These are phyloP conservation scores for Archips crataeganus DNA, from an alignment of 2,888 invertebrate genomes.

Conservation along the genomic window DNA sequence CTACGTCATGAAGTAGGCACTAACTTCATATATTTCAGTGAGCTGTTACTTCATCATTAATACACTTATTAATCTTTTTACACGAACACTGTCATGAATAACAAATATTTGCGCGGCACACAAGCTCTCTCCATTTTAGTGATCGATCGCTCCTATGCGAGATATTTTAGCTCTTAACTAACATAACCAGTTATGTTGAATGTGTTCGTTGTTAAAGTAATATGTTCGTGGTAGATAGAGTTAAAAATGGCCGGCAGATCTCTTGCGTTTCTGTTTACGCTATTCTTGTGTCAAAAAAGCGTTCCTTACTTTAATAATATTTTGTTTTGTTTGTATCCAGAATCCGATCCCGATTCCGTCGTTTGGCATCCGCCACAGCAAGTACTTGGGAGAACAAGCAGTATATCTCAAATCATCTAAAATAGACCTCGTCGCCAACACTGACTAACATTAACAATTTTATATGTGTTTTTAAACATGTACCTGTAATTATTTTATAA, in stretches of 20 bases:
- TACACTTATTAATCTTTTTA: constrained; percentile 18
- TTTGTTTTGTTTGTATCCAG: constrained; percentile 50
- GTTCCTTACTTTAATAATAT: neutral
- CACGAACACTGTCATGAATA: constrained; percentile 21
- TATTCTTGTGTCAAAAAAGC: too few relatives aligned
- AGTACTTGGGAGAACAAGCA: constrained; percentile 59
- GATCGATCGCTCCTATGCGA: constrained; percentile 34
- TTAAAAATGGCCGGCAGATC: too few relatives aligned
- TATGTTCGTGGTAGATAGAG: neutral
- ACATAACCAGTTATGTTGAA: constrained; percentile 15
- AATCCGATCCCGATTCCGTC: constrained; percentile 66
- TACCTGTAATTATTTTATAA: neutral
- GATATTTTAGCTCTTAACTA: constrained; percentile 11
- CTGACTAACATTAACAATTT: constrained; percentile 9
- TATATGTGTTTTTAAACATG: neutral
- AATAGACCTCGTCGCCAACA: constrained; percentile 47
- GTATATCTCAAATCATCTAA: constrained; percentile 62
- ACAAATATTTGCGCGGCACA: constrained; percentile 28
- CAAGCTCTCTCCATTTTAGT: constrained; percentile 4
- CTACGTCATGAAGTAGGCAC: neutral
- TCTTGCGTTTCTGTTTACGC: too few relatives aligned
- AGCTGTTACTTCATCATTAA: constrained; percentile 15
- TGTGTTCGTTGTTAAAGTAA: constrained; percentile 16
- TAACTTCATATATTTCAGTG: neutral
- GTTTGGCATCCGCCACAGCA: constrained; percentile 72